Base-by-base conservation (phyloP, 2,888 invertebrate genomes). In the Agrotis exclamationis region DNA sequence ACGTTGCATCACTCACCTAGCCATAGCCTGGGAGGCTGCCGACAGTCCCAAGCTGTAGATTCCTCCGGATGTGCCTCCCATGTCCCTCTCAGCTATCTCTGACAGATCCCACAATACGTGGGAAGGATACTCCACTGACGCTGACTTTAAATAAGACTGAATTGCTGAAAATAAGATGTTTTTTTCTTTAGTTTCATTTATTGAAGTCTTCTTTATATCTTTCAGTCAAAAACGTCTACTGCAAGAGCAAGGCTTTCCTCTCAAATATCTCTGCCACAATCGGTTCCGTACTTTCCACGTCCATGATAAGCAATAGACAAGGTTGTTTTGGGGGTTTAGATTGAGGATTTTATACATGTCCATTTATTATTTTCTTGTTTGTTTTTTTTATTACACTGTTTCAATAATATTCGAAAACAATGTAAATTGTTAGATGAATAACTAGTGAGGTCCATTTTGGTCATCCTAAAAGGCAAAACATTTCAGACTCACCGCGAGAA, bases 1-100 rank as follows among this genome's bases (percentile, higher is more conserved):
- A 33, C 33, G 33, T 33, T 9, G 9, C 9, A 28, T 18, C 13
- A 66, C 82, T 85, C 80, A 95, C 92, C 88, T 86, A 45, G 93
- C 88, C 63, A 97, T 92, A 58, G 95, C 91, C 60, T 96, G 95
- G 0, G 97, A 96, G 0, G 97, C 97, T 0, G 97, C 97, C 3
- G 98, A 97, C 72, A 98, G 96, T 73, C 98, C 97, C 75, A 98
- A 94, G 74, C 98, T 97, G 93, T 98, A 98, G 57, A 98, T 95
- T 1, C 97, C 98, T 0, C 98, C 98, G 0, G 98, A 97, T 0
- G 98, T 97, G 0, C 98, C 98, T 0, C 98, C 98, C 97, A 98
- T 98, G 59, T 96, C 94, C 22, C 96, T 96, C 88, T 98, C 98
- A 0, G 97, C 97, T 9, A 97, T 94, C 79, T 96, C 96, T 0